phyloP scores from a whole-genome alignment of 2,888 invertebrate species.

The Trissonchulus sp. region DNA sequence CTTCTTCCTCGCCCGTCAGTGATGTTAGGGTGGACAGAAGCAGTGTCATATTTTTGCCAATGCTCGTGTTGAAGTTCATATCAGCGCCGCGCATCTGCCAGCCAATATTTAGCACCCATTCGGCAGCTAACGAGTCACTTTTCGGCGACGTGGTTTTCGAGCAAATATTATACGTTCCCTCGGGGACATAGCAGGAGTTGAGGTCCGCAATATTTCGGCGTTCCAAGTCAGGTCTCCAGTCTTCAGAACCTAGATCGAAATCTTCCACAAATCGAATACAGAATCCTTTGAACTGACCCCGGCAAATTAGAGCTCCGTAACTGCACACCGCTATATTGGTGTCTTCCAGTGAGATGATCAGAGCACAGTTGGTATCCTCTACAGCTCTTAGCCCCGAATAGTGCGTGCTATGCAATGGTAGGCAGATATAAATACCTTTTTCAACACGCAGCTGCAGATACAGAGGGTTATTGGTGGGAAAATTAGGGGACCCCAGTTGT shows the following conservation, averaged over 20 bases:
- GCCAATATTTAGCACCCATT: constrained; percentile 93
- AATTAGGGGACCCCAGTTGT: not conserved
- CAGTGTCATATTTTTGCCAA: constrained; percentile 70
- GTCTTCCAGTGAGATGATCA: constrained; percentile 88
- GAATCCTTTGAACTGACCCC: constrained; percentile 69
- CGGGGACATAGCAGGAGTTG: constrained; percentile 82
- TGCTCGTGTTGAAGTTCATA: constrained; percentile 37
- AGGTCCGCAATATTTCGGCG: constrained; percentile 44
- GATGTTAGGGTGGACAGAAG: constrained; percentile 90
- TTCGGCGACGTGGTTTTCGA: constrained; percentile 56
- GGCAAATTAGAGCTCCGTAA: constrained; percentile 88
- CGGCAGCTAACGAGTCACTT: constrained; percentile 63
- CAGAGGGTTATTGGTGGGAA: constrained; percentile 18
- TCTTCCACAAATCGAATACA: constrained; percentile 93
- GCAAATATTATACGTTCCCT: constrained; percentile 96
- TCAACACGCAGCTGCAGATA: constrained; percentile 38
- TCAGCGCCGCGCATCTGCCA: constrained; percentile 92
- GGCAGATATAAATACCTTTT: constrained; percentile 48
- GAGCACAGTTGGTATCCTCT: constrained; percentile 67
- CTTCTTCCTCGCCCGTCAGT: constrained; percentile 76
- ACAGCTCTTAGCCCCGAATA: not conserved
- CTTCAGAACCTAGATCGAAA: constrained; percentile 56
- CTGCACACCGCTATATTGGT: constrained; percentile 93
- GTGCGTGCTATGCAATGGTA: constrained; percentile 42
- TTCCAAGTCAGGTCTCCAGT: constrained; percentile 36